Evolutionary conservation across 2,113 vertebrate genomes (phyloP).

Genomic region (Calidris pugnax): DNA sequence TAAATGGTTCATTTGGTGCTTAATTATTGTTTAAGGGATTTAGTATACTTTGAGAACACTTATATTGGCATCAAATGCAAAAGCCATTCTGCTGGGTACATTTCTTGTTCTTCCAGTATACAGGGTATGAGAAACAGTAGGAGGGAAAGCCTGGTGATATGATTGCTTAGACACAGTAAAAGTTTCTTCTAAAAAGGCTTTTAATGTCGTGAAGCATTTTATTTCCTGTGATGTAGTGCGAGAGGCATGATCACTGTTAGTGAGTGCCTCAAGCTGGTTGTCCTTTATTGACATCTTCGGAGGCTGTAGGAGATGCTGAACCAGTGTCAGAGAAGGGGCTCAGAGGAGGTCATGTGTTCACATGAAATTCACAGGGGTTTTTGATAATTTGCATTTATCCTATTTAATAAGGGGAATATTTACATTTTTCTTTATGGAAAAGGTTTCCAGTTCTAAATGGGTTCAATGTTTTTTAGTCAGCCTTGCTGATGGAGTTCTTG

Average conservation of each 20-base stretch:
- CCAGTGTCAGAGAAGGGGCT: neutral
- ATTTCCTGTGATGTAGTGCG: neutral
- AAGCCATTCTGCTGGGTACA: constrained; percentile 26
- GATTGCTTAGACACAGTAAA: constrained; percentile 36
- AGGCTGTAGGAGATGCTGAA: neutral
- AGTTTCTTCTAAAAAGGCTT: neutral
- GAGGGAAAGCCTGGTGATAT: neutral
- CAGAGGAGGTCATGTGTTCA: neutral
- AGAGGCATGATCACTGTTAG: neutral
- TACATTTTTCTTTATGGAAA: neutral
- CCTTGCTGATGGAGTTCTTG: neutral
- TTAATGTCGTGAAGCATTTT: neutral
- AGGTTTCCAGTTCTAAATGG: neutral
- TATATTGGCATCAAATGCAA: constrained; percentile 42
- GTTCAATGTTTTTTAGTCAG: neutral
- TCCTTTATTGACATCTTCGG: neutral
- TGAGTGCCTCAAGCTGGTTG: neutral
- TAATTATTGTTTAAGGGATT: constrained; percentile 74
- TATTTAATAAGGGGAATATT: neutral
- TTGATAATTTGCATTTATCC: neutral
- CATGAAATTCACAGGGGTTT: neutral
- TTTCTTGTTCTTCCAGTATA: constrained; percentile 2
- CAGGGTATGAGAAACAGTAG: neutral
- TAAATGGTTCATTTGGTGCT: constrained; percentile 76
- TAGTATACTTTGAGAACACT: constrained; percentile 42